These are phyloP conservation scores for Chloroceryle inda DNA, from an alignment of 2,797 vertebrate species.

Conservation along the genomic window DNA sequence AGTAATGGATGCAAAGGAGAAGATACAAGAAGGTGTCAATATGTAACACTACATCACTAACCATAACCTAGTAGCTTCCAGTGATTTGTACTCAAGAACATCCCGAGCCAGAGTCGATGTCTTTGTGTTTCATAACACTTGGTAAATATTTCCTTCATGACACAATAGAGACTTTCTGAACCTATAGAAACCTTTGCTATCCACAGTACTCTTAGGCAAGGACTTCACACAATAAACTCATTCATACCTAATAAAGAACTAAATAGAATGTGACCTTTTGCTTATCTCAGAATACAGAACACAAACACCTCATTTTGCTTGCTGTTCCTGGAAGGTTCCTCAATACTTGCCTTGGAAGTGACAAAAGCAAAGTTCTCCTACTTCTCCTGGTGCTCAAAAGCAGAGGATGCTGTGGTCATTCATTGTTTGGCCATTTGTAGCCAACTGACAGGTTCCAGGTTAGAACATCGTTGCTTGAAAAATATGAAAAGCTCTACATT, in stretches of 20 bases:
- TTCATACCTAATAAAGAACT: background rate
- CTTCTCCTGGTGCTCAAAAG: background rate
- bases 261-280: background rate
- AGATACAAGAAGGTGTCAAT: no score
- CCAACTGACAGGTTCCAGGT: background rate
- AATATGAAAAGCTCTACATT: background rate
- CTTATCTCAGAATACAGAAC: background rate
- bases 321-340: background rate
- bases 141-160: no score
- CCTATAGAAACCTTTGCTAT: background rate
- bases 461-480: background rate
- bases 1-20: no score
- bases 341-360: background rate
- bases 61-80: no score
- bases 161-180: no score
- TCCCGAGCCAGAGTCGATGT: no score
- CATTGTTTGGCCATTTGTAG: background rate
- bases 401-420: background rate
- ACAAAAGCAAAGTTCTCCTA: background rate
- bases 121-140: no score
- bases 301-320: accelerated
- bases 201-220: background rate
- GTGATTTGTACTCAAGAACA: no score
- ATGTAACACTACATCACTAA: no score
- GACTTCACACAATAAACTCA: background rate